Evolutionary conservation across 2,797 vertebrate species (phyloP).

Genomic region (Mormyrops attenuatus): DNA sequence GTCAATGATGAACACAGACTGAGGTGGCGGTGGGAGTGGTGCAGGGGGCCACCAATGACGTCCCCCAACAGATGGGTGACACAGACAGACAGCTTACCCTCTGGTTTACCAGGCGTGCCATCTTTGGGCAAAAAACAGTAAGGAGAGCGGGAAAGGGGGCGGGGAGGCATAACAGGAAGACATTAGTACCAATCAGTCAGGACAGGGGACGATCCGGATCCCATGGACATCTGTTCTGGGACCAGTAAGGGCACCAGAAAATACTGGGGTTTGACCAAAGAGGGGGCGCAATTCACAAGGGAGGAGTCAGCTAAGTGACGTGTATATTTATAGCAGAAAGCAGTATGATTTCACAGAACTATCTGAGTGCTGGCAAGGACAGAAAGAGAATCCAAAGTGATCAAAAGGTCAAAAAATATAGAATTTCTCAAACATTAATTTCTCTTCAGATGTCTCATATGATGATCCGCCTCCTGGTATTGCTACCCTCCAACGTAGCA

Average conservation of each 20-base stretch:
- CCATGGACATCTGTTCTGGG: not conserved
- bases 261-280: constrained; percentile 25
- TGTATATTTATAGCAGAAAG: not conserved
- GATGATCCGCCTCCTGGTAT: too few species aligned
- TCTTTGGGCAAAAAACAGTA: constrained; percentile 81
- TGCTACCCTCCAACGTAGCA: not conserved
- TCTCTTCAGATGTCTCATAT: not conserved
- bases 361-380: not conserved
- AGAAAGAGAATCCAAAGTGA: not conserved
- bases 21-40: constrained; percentile 38
- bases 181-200: constrained; percentile 23
- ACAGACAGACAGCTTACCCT: constrained; percentile 87
- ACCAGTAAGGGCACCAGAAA: constrained; percentile 16
- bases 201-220: not conserved
- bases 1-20: constrained; percentile 43
- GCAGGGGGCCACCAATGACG: not conserved
- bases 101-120: constrained; percentile 86
- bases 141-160: constrained; percentile 40
- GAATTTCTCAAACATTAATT: not conserved
- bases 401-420: not conserved
- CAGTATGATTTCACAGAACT: not conserved
- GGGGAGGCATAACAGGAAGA: constrained; percentile 49
- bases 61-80: constrained; percentile 33
- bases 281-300: constrained; percentile 16
- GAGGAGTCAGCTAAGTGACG: not conserved